A percentile compares a stretch with the other conserved stretches of the same genome.
Conservation (phyloP, 2,888 invertebrate species). For the Gasteruption jaculator region DNA sequence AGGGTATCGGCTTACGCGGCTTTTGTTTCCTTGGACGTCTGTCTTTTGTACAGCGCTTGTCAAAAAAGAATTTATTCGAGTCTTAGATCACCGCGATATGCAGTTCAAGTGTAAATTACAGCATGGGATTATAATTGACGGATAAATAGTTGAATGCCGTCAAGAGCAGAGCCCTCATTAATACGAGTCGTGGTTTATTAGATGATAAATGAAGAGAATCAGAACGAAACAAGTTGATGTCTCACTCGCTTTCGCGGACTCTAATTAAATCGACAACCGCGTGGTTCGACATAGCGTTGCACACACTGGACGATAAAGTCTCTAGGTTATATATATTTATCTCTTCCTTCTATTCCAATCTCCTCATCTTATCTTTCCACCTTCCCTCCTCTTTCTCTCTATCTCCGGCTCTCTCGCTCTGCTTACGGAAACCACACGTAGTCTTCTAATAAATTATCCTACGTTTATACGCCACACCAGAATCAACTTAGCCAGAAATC, state of each 20-base stretch:
- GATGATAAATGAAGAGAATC: no score
- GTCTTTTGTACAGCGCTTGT: no score
- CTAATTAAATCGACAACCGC: slow-evolving; percentile 30
- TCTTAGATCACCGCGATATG: no score
- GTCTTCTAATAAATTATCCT: slow-evolving; percentile 31
- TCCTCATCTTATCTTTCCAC: slow-evolving; percentile 4
- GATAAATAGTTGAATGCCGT: no score
- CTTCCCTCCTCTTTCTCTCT: slow-evolving; percentile 7
- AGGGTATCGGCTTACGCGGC: no score
- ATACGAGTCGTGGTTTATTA: no score
- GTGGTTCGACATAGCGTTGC: slow-evolving; percentile 16
- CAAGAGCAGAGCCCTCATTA: no score
- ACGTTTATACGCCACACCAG: slow-evolving; percentile 19
- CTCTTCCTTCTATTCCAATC: slow-evolving; percentile 4
- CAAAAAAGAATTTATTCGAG: no score
- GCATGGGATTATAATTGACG: no score
- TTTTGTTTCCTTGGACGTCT: no score
- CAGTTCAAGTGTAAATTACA: no score
- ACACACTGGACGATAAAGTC: slow-evolving; percentile 11
- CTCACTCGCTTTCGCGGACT: slow-evolving; percentile 20
- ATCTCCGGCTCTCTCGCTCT: slow-evolving; percentile 6
- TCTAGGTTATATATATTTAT: slow-evolving; percentile 5
- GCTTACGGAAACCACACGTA: slow-evolving; percentile 16
- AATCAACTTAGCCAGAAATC: no score
- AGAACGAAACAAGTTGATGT: slow-evolving; percentile 24